Conservation (phyloP, 2,113 vertebrate species). For the Cebidichthys violaceus region DNA sequence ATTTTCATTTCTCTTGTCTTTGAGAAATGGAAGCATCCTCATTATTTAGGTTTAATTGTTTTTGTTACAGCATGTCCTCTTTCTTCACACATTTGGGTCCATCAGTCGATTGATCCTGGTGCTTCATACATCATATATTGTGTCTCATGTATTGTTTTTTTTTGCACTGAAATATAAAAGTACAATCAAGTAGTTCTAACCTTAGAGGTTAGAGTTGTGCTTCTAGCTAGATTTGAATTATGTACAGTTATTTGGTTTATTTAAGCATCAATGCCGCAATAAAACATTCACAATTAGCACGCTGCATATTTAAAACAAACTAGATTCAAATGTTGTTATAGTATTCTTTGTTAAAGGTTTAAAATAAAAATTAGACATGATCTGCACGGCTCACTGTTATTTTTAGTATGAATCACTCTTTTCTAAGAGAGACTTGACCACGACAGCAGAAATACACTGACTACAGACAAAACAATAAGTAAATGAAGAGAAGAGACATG, state of each 20-base stretch:
- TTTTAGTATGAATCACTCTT: constrained; percentile 24
- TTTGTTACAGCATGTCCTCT: not conserved
- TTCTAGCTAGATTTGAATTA: not conserved
- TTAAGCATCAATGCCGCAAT: not conserved
- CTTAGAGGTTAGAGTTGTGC: not conserved
- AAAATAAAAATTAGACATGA: not conserved
- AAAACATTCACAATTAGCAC: not conserved
- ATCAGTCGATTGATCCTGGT: not conserved
- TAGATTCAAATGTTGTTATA: not conserved
- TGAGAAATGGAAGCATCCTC: not conserved
- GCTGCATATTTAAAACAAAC: not conserved
- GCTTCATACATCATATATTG: not conserved
- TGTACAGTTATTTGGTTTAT: not conserved
- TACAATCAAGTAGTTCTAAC: not conserved
- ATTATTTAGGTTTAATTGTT: not conserved
- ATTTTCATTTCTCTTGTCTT: not conserved
- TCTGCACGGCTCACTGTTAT: constrained; percentile 9
- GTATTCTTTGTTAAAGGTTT: not conserved
- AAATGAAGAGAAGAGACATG: not conserved
- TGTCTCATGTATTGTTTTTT: not conserved
- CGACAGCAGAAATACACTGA: not conserved
- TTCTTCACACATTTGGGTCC: not conserved
- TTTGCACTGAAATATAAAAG: not conserved
- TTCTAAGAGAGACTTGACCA: constrained; percentile 5
- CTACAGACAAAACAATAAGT: constrained; percentile 3